Conservation (phyloP, 2,888 invertebrate species). For the Dasysyrphus albostriatus region DNA sequence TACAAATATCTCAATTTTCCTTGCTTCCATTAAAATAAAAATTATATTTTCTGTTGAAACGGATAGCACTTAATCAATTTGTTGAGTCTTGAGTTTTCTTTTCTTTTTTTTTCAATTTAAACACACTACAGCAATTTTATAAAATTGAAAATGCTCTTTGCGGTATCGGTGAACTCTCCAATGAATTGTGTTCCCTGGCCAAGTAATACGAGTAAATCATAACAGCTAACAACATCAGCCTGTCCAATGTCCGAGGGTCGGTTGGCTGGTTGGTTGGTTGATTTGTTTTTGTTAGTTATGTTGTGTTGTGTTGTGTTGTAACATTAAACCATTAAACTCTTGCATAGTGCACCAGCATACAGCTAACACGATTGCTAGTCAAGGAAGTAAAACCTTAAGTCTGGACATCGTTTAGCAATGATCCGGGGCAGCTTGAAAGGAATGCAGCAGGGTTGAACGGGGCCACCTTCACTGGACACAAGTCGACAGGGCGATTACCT, state of each 20-base stretch:
- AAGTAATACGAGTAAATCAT: constrained; percentile 41
- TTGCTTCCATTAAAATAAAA: constrained; percentile 14
- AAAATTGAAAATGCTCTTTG: constrained; percentile 47
- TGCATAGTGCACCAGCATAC: constrained; percentile 34
- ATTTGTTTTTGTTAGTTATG: constrained; percentile 6
- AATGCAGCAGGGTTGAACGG: neutral
- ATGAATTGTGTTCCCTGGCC: constrained; percentile 25
- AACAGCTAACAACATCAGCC: constrained; percentile 31
- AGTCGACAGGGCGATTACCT: neutral
- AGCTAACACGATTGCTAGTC: constrained; percentile 31
- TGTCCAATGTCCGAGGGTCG: constrained; percentile 14
- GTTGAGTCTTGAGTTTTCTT: neutral
- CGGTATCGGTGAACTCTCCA: neutral
- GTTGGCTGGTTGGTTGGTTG: constrained; percentile 2
- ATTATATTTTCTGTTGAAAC: constrained; percentile 21
- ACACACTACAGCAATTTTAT: constrained; percentile 18
- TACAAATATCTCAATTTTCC: constrained; percentile 43
- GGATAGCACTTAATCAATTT: constrained; percentile 46
- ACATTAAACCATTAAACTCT: constrained; percentile 41
- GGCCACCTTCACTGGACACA: neutral
- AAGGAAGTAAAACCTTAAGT: constrained; percentile 39
- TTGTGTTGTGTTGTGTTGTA: constrained; percentile 33
- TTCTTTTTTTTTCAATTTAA: constrained; percentile 20
- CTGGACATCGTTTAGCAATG: constrained; percentile 30
- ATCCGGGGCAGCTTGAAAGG: constrained; percentile 9